These are phyloP conservation scores for Heterotis niloticus DNA, from an alignment of 2,113 vertebrate genomes.

Conservation along the genomic window DNA sequence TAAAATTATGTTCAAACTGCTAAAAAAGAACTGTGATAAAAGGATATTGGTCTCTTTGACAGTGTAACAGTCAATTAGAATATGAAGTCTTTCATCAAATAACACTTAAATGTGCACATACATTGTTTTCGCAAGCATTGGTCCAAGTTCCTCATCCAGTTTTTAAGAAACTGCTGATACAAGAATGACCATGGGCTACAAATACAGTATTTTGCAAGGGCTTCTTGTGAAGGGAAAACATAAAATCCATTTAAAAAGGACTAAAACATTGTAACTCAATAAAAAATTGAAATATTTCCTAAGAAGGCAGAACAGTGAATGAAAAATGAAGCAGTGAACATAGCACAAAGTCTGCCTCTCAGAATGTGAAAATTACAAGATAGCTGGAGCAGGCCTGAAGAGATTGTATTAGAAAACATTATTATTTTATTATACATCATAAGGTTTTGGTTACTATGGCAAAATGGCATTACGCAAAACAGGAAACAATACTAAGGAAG, in stretches of 20 bases:
- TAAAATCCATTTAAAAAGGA: conserved; percentile 11
- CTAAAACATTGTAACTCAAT: background rate
- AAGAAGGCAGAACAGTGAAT: conserved; percentile 19
- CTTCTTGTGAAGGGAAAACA: conserved; percentile 22
- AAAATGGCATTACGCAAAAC: background rate
- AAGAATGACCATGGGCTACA: conserved; percentile 16
- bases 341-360: background rate
- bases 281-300: conserved; percentile 9
- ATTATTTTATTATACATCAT: background rate
- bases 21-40: conserved; percentile 5
- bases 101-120: conserved; percentile 15
- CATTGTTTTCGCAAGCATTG: conserved; percentile 4
- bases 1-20: conserved; percentile 5
- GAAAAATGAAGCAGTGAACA: background rate
- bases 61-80: conserved; percentile 25
- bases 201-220: conserved; percentile 12
- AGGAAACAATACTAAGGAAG: background rate
- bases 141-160: conserved; percentile 12
- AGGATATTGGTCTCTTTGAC: background rate
- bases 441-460: background rate
- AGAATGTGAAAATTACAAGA: background rate
- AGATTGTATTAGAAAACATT: conserved; percentile 12
- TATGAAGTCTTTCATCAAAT: conserved; percentile 24
- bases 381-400: background rate
- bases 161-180: background rate